Conservation (phyloP, 2,888 invertebrate genomes). For the Acanthococcus lagerstroemiae region DNA sequence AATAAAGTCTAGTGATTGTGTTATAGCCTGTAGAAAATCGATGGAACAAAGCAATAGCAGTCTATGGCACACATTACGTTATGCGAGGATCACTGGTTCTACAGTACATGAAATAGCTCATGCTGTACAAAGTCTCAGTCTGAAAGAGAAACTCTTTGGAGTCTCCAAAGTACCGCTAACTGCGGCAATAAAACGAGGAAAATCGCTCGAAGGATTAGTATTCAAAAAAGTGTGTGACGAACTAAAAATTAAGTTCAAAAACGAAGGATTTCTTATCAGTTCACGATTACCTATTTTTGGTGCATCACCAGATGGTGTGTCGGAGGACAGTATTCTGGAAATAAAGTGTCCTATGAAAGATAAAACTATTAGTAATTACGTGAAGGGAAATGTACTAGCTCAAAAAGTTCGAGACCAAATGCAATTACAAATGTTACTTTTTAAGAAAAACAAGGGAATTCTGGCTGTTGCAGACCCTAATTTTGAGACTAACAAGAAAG, state of each 20-base stretch:
- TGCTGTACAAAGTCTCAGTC: conserved; percentile 13
- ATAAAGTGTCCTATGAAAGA: conserved; percentile 28
- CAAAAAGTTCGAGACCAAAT: conserved; percentile 21
- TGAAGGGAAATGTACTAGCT: conserved; percentile 1
- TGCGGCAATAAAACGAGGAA: conserved; percentile 24
- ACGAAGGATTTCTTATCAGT: conserved; percentile 17
- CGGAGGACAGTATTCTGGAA: conserved; percentile 21
- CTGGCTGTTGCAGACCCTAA: conserved; percentile 26
- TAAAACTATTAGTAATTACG: conserved; percentile 15
- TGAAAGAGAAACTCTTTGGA: conserved; percentile 13
- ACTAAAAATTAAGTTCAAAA: not conserved
- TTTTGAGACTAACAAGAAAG: conserved; percentile 26
- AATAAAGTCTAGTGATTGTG: not conserved
- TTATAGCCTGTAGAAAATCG: conserved; percentile 2
- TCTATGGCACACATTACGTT: conserved; percentile 23
- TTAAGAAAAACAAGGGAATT: conserved; percentile 15
- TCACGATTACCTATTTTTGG: conserved; percentile 22
- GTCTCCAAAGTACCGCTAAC: conserved; percentile 22
- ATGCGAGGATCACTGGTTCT: conserved; percentile 26
- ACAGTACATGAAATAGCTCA: conserved; percentile 17
- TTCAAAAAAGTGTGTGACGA: conserved; percentile 1
- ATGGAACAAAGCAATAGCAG: conserved; percentile 14
- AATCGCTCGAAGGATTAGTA: conserved; percentile 23
- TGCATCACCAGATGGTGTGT: conserved; percentile 31
- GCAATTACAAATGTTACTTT: conserved; percentile 32